Base-by-base conservation (phyloP, 2,888 invertebrate species). In the Trissoscelio sp. region DNA sequence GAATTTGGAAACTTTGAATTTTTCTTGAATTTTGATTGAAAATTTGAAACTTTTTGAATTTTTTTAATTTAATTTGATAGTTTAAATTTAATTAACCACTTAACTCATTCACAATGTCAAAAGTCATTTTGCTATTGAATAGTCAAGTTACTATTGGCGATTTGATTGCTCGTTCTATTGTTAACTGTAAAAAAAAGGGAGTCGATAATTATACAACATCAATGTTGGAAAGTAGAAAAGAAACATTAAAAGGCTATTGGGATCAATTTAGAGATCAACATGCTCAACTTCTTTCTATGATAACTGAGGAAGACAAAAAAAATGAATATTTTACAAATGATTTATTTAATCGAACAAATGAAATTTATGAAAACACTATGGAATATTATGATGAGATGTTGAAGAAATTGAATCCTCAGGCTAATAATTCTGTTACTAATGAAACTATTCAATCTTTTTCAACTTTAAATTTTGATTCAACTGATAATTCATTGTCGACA, bases 141-240 rank as follows among this genome's bases (percentile, higher is more conserved):
- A 44, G 16, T 16, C 44, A 44, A 16, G 2, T 16, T 16, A 11
- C 44, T 2, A 16, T 7, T 16, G n/a, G 44, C 14, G 57, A 9
- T 11, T 57, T 57, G 20, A 57, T 57, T 1, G 18, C 2, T 3
- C 42, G 58, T 9, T 16, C 20, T 12, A 12, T 39, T 2, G 4
- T 24, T 14, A 58, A 58, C 22, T 58, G 16, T 14, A 58, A 39
- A 22, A 58, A 58, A 20, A 12, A 34, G 7, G 58, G 58, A 1
- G 9, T 11, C 11, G 58, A 58, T 1, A 58, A 58, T 11, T 14
- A 24, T 14, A 58, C 42, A 0, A 3, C 22, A 1, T 24, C 42
- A 9, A 14, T n/a, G 6, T 1, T 34, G n/a, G 12, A 18, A 11
- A 42, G 24, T 18, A 58, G 58, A 42, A 11, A 34, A 24, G 42